Conservation (phyloP, 2,888 invertebrate species). For the Neelides folsomi region DNA sequence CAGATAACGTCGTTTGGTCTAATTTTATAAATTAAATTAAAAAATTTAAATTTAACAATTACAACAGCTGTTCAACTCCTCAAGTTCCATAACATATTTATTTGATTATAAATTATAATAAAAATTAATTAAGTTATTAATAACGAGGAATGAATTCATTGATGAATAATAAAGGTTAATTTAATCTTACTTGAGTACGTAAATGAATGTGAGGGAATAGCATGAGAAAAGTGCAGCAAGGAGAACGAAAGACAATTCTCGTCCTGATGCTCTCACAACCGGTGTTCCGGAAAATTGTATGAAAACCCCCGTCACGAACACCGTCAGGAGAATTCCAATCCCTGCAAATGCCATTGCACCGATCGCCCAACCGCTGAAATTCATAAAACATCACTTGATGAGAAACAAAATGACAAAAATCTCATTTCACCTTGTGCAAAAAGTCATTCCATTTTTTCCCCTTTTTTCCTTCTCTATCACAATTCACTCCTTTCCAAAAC, state of each 20-base stretch:
- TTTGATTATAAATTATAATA: too few species aligned
- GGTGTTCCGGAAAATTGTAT: slow-evolving; percentile 81
- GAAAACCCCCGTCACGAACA: slow-evolving; percentile 66
- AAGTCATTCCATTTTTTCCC: too few species aligned
- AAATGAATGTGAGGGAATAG: slow-evolving; percentile 80
- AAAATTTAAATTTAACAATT: too few species aligned
- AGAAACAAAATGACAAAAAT: too few species aligned
- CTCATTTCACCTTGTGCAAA: too few species aligned
- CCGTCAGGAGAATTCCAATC: slow-evolving; percentile 65
- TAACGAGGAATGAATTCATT: too few species aligned
- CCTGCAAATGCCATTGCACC: slow-evolving; percentile 82
- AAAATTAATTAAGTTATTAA: too few species aligned
- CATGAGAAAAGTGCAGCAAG: slow-evolving; percentile 80
- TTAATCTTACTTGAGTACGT: slow-evolving; percentile 50
- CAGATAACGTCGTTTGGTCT: slow-evolving; percentile 76
- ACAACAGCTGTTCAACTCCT: too few species aligned
- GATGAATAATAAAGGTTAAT: slow-evolving; percentile 11
- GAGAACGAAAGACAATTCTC: slow-evolving; percentile 79
- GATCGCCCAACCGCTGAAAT: slow-evolving; percentile 69
- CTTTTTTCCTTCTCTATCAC: too few species aligned
- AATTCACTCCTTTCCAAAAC: too few species aligned
- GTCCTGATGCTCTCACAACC: slow-evolving; percentile 88
- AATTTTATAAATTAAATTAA: background rate
- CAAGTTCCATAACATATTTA: too few species aligned
- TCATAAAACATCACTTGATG: too few species aligned